These are phyloP conservation scores for Blastomussa wellsi DNA, from an alignment of 92 coral and sea anemone species.

Conservation along the genomic window DNA sequence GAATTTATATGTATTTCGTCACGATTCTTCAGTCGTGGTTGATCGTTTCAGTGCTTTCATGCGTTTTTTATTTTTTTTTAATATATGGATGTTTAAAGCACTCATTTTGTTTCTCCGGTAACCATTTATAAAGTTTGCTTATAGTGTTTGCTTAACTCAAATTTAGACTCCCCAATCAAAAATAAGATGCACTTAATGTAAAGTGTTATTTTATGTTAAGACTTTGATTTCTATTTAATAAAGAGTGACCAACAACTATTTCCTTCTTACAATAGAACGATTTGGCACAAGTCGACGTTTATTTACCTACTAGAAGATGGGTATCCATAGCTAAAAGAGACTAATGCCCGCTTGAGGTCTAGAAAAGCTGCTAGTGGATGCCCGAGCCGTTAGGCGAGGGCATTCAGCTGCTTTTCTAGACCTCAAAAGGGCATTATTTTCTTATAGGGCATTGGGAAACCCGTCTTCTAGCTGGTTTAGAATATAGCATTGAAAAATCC, in stretches of 20 bases:
- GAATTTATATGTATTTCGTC: not conserved
- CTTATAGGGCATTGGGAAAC: no score
- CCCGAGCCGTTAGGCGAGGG: no score
- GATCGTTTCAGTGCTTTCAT: not conserved
- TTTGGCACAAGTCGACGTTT: no score
- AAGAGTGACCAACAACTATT: not conserved
- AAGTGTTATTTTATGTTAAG: not conserved
- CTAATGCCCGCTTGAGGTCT: no score
- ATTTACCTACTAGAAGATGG: no score
- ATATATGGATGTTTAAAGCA: conserved; percentile 26
- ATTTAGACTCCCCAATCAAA: not conserved
- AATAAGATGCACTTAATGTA: not conserved
- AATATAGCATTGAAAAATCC: no score
- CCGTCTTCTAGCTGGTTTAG: no score
- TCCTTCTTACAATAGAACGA: not conserved
- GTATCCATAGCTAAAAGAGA: no score
- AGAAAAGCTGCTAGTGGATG: no score
- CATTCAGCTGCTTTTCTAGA: no score
- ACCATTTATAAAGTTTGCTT: conserved; percentile 13
- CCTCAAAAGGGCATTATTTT: no score
- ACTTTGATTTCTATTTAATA: not conserved
- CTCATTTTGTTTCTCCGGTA: conserved; percentile 29
- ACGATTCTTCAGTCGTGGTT: not conserved
- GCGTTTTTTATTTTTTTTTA: not conserved
- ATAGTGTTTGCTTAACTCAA: not conserved